These are phyloP conservation scores for Heterodera carotae DNA, from an alignment of 1,140 invertebrate genomes.

Conservation along the genomic window DNA sequence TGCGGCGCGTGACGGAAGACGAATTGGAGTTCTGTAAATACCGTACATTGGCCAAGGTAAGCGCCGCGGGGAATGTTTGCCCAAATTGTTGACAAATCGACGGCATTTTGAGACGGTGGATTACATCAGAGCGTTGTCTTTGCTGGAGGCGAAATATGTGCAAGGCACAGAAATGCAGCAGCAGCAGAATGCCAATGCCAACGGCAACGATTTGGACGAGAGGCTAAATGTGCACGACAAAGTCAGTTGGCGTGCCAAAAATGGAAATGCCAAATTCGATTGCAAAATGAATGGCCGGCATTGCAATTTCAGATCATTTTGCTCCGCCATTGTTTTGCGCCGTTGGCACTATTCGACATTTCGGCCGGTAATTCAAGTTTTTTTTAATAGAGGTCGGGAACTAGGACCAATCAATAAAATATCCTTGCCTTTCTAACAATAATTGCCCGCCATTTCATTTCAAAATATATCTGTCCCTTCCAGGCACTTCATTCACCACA, in stretches of 20 bases:
- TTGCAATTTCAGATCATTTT: slow-evolving; percentile 42
- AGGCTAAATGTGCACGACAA: slow-evolving; percentile 19
- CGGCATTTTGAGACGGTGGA: not conserved
- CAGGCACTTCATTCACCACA: slow-evolving; percentile 34
- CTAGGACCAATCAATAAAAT: no score
- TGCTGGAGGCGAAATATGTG: slow-evolving; percentile 9
- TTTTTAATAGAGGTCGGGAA: no score
- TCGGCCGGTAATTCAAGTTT: slow-evolving; percentile 32
- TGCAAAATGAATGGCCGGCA: no score
- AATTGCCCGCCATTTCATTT: no score
- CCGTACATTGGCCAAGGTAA: slow-evolving; percentile 52
- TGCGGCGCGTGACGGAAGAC: slow-evolving; percentile 50
- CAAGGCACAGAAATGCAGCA: not conserved
- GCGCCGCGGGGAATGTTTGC: slow-evolving; percentile 29
- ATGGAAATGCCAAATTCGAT: not conserved
- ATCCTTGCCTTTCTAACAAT: no score
- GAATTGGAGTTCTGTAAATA: slow-evolving; percentile 56
- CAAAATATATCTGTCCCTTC: not conserved
- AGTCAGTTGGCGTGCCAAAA: slow-evolving; percentile 5
- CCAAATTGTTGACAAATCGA: not conserved
- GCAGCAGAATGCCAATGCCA: not conserved
- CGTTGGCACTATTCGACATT: slow-evolving; percentile 58
- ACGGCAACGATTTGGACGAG: slow-evolving; percentile 7
- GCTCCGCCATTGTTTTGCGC: slow-evolving; percentile 48
- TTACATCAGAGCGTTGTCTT: slow-evolving; percentile 24